Percentiles rank a stretch among this genome's conserved stretches.
These are phyloP conservation scores for Cygnus buccinator DNA, from an alignment of 2,113 vertebrate genomes.

Conservation along the genomic window DNA sequence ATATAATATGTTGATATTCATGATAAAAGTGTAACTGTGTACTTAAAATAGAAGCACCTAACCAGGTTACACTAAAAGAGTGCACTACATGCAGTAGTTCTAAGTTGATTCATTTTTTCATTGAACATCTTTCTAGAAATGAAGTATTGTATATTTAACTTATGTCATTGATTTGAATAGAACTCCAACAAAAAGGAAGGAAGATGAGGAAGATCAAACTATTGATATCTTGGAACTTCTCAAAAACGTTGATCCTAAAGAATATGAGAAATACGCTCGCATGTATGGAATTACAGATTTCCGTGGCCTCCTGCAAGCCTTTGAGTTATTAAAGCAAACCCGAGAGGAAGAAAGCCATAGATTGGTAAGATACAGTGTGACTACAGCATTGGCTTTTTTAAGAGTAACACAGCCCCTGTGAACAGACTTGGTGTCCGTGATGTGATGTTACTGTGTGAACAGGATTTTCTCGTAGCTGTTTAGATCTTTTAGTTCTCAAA, in stretches of 20 bases:
- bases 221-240: conserved; percentile 96
- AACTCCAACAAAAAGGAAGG: conserved; percentile 91
- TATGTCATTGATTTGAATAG: conserved; percentile 73
- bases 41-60: neutral
- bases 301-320: conserved; percentile 95
- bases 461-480: neutral
- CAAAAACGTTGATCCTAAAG: conserved; percentile 98
- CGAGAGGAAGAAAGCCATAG: conserved; percentile 89
- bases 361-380: conserved; percentile 75
- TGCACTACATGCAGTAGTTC: neutral
- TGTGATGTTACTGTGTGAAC: neutral
- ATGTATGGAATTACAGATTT: conserved; percentile 99
- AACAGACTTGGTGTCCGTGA: neutral
- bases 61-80: neutral
- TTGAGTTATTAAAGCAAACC: conserved; percentile 92
- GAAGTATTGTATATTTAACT: neutral
- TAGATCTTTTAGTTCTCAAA: neutral
- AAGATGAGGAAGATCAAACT: conserved; percentile 88
- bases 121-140: neutral
- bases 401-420: neutral
- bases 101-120: neutral
- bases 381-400: neutral
- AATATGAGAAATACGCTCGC: conserved; percentile 98
- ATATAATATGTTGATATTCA: fast-evolving
- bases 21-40: neutral